phyloP scores from a whole-genome alignment of 2,888 invertebrate species.

The Mesoligia furuncula region DNA sequence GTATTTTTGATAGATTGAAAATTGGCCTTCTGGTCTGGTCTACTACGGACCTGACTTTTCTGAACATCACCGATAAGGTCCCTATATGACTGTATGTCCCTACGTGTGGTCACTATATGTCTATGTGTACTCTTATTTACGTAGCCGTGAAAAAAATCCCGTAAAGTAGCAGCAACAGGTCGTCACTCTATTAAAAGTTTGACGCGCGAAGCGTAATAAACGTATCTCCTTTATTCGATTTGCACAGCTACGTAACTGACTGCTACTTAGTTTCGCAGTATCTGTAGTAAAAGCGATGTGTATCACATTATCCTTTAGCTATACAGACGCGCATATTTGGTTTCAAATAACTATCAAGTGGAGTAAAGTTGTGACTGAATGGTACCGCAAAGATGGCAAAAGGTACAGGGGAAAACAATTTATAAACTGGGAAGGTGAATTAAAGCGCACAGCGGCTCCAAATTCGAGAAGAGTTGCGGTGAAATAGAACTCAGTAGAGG shows the following conservation, averaged over 20 bases:
- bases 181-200: not conserved
- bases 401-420: not conserved
- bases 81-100: not conserved
- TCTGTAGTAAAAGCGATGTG: not conserved
- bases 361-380: not conserved
- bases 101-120: not conserved
- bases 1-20: too few species aligned
- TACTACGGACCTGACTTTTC: not conserved
- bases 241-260: not conserved
- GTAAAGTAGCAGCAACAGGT: not conserved
- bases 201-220: not conserved
- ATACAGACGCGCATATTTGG: not conserved
- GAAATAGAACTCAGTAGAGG: not conserved
- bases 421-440: not conserved
- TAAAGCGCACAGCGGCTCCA: not conserved
- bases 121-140: conserved; percentile 20
- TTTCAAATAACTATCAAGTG: not conserved
- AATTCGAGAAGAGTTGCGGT: not conserved
- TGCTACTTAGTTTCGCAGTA: not conserved
- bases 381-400: not conserved
- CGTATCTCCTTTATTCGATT: not conserved
- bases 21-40: too few species aligned
- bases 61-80: not conserved
- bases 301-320: not conserved
- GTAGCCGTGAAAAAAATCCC: not conserved